A percentile compares a stretch with the other conserved stretches of the same genome.
Evolutionary conservation across 2,888 invertebrate genomes (phyloP).

Genomic region (Ochlodes sylvanus): DNA sequence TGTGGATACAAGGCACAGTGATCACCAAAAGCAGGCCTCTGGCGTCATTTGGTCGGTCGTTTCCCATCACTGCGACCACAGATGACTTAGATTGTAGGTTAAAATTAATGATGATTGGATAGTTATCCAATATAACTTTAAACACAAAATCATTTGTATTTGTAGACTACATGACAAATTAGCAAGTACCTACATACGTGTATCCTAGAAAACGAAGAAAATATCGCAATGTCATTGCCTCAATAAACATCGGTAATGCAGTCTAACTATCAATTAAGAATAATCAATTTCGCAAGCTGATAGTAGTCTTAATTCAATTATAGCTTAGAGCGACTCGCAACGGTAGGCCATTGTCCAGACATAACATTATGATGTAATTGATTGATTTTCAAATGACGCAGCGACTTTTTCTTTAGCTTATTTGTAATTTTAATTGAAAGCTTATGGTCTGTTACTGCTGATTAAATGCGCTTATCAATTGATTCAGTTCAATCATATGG

Average conservation of each 20-base stretch:
- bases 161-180: too few relatives aligned
- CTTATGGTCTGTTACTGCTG: neutral
- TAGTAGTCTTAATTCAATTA: constrained; percentile 32
- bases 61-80: too few relatives aligned
- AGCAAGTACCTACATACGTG: neutral
- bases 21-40: too few relatives aligned
- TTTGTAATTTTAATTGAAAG: constrained; percentile 2
- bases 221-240: neutral
- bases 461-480: neutral
- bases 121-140: too few relatives aligned
- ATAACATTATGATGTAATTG: constrained; percentile 40
- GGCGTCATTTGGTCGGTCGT: too few relatives aligned
- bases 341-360: constrained; percentile 27
- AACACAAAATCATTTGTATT: too few relatives aligned
- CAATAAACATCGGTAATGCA: neutral
- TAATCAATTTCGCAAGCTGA: constrained; percentile 25
- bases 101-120: too few relatives aligned
- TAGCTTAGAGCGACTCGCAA: constrained; percentile 15
- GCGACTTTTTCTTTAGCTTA: constrained; percentile 21
- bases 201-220: neutral
- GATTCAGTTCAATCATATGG: neutral
- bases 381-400: constrained; percentile 38
- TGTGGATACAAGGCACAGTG: too few relatives aligned
- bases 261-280: constrained; percentile 17
- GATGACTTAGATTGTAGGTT: too few relatives aligned